phyloP scores from a whole-genome alignment of 2,797 vertebrate species.

The Takifugu ocellatus region DNA sequence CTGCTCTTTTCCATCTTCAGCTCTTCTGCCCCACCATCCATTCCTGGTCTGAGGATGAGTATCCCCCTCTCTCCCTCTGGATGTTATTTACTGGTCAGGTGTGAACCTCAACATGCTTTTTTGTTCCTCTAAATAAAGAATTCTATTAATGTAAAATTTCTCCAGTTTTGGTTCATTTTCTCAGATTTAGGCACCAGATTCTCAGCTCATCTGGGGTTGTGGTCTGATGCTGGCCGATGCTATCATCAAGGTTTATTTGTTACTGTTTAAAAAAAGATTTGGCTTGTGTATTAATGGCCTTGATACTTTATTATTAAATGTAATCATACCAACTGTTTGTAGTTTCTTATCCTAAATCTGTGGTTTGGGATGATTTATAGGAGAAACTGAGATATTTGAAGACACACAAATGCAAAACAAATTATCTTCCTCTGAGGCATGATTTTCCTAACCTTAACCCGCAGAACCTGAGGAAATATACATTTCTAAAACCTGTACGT shows the following conservation, averaged over 20 bases:
- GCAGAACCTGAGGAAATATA: too few relatives aligned
- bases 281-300: too few relatives aligned
- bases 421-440: too few relatives aligned
- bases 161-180: not conserved
- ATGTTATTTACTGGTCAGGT: conserved; percentile 53
- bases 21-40: conserved; percentile 31
- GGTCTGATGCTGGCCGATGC: not conserved
- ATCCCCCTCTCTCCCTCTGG: conserved; percentile 26
- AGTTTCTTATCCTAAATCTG: too few relatives aligned
- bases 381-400: too few relatives aligned
- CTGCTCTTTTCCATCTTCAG: conserved; percentile 38
- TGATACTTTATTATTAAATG: too few relatives aligned
- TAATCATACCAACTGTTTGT: too few relatives aligned
- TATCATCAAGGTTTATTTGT: not conserved
- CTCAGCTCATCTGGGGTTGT: too few relatives aligned
- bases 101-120: conserved; percentile 56
- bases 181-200: not conserved
- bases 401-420: too few relatives aligned
- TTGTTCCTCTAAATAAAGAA: conserved; percentile 67
- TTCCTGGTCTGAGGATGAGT: conserved; percentile 58
- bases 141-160: conserved; percentile 41
- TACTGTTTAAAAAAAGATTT: not conserved
- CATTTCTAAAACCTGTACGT: not conserved
- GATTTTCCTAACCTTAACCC: too few relatives aligned
- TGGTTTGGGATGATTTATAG: too few relatives aligned